A percentile compares a stretch with the other conserved stretches of the same genome.
Conservation (phyloP, 2,113 vertebrate species). For the Aplodontia rufa region DNA sequence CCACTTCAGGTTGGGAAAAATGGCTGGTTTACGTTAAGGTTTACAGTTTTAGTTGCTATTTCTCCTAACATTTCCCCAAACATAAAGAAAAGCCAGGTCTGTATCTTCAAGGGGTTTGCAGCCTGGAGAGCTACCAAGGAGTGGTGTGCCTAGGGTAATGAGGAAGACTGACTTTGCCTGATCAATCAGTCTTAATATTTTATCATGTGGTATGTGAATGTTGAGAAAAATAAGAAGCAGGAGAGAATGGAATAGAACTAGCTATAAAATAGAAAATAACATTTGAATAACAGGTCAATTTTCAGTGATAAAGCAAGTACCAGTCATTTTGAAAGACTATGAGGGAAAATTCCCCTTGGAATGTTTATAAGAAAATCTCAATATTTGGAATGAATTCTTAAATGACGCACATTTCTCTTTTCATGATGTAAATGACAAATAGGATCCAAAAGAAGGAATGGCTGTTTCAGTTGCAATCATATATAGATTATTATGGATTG, state of each 20-base stretch:
- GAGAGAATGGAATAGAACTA: background rate
- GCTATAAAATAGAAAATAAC: background rate
- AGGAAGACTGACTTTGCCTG: background rate
- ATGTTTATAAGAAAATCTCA: conserved; percentile 38
- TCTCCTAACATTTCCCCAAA: background rate
- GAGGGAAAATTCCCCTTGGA: background rate
- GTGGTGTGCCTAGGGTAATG: background rate
- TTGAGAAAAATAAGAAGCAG: background rate
- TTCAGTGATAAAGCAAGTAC: background rate
- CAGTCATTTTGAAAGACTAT: background rate
- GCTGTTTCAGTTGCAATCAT: background rate
- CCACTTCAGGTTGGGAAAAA: background rate
- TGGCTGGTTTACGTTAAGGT: background rate
- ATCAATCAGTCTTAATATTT: background rate
- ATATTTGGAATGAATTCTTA: conserved; percentile 32
- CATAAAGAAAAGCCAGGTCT: background rate
- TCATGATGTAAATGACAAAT: background rate
- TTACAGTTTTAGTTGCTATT: conserved; percentile 14
- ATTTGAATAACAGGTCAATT: background rate
- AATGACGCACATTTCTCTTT: conserved; percentile 27
- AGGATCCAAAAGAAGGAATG: conserved; percentile 4
- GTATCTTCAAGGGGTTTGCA: background rate
- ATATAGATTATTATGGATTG: background rate
- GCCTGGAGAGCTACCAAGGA: background rate
- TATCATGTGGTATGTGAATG: background rate